Evolutionary conservation across 2,797 vertebrate genomes (phyloP).

Genomic region (Urocyon cinereoargenteus): DNA sequence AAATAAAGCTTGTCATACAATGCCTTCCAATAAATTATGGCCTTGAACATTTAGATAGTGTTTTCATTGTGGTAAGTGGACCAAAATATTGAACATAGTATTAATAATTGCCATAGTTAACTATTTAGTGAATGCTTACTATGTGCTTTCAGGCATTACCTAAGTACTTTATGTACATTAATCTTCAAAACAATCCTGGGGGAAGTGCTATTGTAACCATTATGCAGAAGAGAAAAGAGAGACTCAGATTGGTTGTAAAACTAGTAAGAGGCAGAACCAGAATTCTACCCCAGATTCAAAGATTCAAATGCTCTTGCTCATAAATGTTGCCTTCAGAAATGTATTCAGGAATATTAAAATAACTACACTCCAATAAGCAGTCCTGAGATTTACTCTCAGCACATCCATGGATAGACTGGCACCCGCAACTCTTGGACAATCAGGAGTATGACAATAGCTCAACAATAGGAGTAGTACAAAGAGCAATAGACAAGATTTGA

Average conservation of each 20-base stretch:
- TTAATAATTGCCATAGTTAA: not conserved
- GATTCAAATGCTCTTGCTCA: not conserved
- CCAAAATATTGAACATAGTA: not conserved
- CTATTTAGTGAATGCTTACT: not conserved
- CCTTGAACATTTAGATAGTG: not conserved
- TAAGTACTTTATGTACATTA: not conserved
- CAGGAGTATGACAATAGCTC: accelerated
- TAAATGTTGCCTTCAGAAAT: not conserved
- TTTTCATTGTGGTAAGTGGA: not conserved
- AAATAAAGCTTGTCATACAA: slow-evolving; percentile 31
- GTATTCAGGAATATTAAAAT: slow-evolving; percentile 18
- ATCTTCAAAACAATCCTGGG: not conserved
- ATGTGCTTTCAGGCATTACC: not conserved
- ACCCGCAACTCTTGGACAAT: not conserved
- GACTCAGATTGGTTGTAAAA: not conserved
- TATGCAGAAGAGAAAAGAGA: not conserved
- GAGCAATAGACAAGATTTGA: not conserved
- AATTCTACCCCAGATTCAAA: not conserved
- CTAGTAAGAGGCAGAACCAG: not conserved
- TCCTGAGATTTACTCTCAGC: not conserved
- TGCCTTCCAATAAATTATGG: not conserved
- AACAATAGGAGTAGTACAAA: not conserved
- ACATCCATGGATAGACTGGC: not conserved
- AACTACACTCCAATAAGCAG: not conserved
- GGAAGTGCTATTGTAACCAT: not conserved